Percentiles rank a stretch among this genome's conserved stretches.
Conservation (phyloP, 2,113 vertebrate genomes). For the Agapornis roseicollis region DNA sequence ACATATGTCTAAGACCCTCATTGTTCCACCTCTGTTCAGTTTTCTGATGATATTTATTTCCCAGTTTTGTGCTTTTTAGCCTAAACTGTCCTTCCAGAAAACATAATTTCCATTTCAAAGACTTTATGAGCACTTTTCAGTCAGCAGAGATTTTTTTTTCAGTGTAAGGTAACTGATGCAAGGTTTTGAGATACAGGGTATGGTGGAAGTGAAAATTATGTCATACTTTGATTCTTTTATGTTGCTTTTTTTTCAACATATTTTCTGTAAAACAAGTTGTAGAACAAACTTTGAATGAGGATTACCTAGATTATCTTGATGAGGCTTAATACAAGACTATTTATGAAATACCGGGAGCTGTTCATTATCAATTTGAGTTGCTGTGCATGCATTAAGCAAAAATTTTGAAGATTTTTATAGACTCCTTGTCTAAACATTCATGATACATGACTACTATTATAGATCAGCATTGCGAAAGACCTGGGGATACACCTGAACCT, state of each 20-base stretch:
- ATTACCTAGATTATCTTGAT: not conserved
- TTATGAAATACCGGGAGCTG: not conserved
- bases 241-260: not conserved
- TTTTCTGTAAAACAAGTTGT: not conserved
- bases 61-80: not conserved
- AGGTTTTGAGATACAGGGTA: not conserved
- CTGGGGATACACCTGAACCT: not conserved
- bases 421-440: not conserved
- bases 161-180: not conserved
- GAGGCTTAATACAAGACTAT: not conserved
- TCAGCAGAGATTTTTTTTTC: not conserved
- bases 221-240: not conserved
- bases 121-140: not conserved
- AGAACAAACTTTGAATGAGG: not conserved
- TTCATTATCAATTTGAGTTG: not conserved
- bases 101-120: slow-evolving; percentile 19
- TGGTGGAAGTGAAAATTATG: not conserved
- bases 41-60: not conserved
- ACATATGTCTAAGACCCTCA: not conserved
- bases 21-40: not conserved
- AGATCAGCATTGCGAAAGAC: not conserved
- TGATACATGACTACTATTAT: not conserved
- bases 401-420: not conserved
- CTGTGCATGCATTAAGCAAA: not conserved
- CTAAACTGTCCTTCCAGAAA: not conserved